A percentile compares a stretch with the other conserved stretches of the same genome.
phyloP scores from a whole-genome alignment of 2,888 invertebrate genomes.

The Campoplex nolae region DNA sequence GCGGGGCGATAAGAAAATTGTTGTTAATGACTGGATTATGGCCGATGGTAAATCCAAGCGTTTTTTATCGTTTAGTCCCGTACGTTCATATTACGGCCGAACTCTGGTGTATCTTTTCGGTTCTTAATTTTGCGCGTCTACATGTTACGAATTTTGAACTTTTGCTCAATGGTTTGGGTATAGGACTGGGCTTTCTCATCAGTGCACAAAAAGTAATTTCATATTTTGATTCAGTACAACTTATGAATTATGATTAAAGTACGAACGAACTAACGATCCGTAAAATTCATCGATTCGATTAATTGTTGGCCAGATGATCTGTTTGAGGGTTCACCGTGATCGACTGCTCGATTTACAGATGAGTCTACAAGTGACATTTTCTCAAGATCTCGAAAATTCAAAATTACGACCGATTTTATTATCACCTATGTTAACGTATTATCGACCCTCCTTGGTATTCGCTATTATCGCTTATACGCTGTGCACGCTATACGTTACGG shows the following conservation, averaged over 20 bases:
- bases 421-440: conserved; percentile 26
- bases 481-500: conserved; percentile 46
- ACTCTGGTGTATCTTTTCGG: conserved; percentile 19
- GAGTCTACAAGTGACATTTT: conserved; percentile 19
- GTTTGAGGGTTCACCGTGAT: conserved; percentile 43
- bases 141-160: conserved; percentile 60
- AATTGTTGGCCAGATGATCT: not conserved
- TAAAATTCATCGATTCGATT: too few species aligned
- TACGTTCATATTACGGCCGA: conserved; percentile 22
- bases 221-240: not conserved
- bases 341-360: conserved; percentile 38
- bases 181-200: conserved; percentile 54
- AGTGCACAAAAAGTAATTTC: conserved; percentile 52
- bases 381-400: conserved; percentile 37
- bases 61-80: conserved; percentile 34
- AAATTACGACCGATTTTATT: conserved; percentile 40
- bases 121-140: conserved; percentile 60
- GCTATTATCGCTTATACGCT: not conserved
- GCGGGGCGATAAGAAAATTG: conserved; percentile 32
- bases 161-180: conserved; percentile 61
- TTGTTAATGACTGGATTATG: conserved; percentile 59
- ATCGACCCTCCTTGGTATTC: conserved; percentile 39
- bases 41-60: conserved; percentile 49
- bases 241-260: not conserved
- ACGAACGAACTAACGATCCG: not conserved